Evolutionary conservation across 1,140 invertebrate species (phyloP), one percentile per base, ranked within the genome.

Genomic region (Copidosoma floridanum): DNA sequence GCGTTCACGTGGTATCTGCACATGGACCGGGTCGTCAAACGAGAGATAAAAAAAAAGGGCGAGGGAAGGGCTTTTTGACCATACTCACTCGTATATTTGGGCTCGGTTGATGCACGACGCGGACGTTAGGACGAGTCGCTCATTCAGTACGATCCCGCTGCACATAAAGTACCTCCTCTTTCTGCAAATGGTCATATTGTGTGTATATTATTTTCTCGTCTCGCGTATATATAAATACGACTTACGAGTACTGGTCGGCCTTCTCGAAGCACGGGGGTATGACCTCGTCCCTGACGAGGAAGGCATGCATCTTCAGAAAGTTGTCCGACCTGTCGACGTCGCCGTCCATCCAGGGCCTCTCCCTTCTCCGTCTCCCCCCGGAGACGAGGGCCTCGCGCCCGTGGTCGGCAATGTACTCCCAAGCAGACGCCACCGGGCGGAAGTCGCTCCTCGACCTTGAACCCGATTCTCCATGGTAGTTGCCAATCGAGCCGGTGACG

Each of bases 31-130:
- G n/a, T n/a, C n/a, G n/a, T n/a, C n/a, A n/a, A n/a, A n/a, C n/a
- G n/a, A n/a, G n/a, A n/a, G n/a, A n/a, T n/a, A n/a, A n/a, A n/a
- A n/a, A n/a, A n/a, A n/a, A n/a, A n/a, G n/a, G n/a, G n/a, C n/a
- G n/a, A n/a, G n/a, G n/a, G n/a, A n/a, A n/a, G n/a, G n/a, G n/a
- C n/a, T n/a, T n/a, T n/a, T n/a, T n/a, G n/a, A n/a, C n/a, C 52
- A 38, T 38, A 62, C 68, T 66, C 63, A 69, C 69, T 69, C 60
- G 27, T 66, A 48, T 32, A 68, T 41, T 41, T 63, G 35, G 10
- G 69, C 69, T 20, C 47, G 57, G 27, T 66, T 65, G 18, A 71
- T 57, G 37, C 69, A 71, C 8, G 67, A 59, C 3, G 65, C 69
- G 2, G 65, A 61, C 11, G 69, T 69, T 55, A 69, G 52, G 16